Evolutionary conservation across 2,797 vertebrate genomes (phyloP), one percentile per base, ranked within the genome.

Genomic region (Meriones psammophilus): DNA sequence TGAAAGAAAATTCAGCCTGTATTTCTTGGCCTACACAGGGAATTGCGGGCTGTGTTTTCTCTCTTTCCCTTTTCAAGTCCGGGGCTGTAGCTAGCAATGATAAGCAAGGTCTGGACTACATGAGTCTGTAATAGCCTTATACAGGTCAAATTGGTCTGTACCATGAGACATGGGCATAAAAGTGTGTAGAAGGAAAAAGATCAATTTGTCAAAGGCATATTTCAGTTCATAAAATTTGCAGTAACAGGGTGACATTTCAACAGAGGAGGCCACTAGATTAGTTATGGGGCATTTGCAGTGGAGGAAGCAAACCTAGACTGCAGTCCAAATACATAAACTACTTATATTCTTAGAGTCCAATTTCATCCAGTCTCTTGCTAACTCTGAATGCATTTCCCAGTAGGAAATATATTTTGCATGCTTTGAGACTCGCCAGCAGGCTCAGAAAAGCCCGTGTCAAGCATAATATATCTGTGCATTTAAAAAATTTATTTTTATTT

Each of bases 281-380:
- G 79, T 89, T 83, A 94, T 54, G 18, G 95, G 20, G 8, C 89
- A 71, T 95, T 92, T 76, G 73, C 13, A 94, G 68, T 88, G 24
- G 71, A 85, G 50, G 36, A 12, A 94, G 78, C 36, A 84, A 91
- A 79, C 86, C 39, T 71, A 81, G 93, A 77, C 22, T 81, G 66
- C 68, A 94, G 88, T 92, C 66, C 76, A 56, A 95, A 50, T 76
- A 64, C 83, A 84, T 77, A 89, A 95, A 91, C 39, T 9, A 4
- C 36, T 96, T 92, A 88, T 28, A 50, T 95, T 94, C 92, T 97
- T 95, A 56, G 56, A 92, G 73, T 77, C 80, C 80, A 88, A 46
- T 93, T 93, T 95, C 84, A 88, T 66, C 28, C 87, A 39, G 20
- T 46, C 30, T 94, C 84, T 94, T 46, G 69, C 18, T 89, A 80